phyloP scores from a whole-genome alignment of 1,140 invertebrate species.

The Drosophila cardini region DNA sequence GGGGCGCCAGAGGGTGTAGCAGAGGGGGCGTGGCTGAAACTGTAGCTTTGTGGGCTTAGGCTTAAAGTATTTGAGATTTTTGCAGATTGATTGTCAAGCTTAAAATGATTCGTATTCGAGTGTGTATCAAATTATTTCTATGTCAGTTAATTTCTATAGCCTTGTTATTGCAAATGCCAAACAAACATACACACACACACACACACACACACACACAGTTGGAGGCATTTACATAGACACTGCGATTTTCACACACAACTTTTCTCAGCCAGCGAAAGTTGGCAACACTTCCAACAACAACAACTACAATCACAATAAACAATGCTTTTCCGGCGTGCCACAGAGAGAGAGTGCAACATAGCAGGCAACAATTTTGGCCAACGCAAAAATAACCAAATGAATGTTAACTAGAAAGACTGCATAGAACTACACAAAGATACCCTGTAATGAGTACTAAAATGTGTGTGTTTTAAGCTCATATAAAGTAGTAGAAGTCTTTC shows the following conservation, averaged over 20 bases:
- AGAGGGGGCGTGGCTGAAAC: neutral
- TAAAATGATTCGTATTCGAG: constrained; percentile 12
- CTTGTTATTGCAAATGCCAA: constrained; percentile 54
- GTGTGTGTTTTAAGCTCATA: no score
- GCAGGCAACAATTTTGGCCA: constrained; percentile 44
- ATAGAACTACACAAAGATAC: constrained; percentile 8
- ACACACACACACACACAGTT: constrained; percentile 8
- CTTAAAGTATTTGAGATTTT: constrained; percentile 31
- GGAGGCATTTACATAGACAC: constrained; percentile 43
- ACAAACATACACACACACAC: constrained; percentile 14
- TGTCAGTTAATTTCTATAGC: constrained; percentile 57
- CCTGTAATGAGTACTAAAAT: neutral
- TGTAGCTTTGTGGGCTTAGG: constrained; percentile 19
- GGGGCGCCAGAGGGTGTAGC: neutral
- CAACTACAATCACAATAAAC: constrained; percentile 32
- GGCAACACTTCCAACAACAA: constrained; percentile 32
- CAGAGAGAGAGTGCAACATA: constrained; percentile 49
- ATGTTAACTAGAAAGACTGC: neutral
- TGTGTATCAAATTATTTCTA: constrained; percentile 18
- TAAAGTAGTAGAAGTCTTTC: neutral
- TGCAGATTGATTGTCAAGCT: constrained; percentile 45
- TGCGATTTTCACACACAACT: constrained; percentile 53
- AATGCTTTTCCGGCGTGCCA: constrained; percentile 55
- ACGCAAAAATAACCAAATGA: neutral
- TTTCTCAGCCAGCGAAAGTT: constrained; percentile 60